Percentiles rank a stretch among this genome's conserved stretches.
Conservation (phyloP, 2,797 vertebrate genomes). For the Linurgus olivaceus region DNA sequence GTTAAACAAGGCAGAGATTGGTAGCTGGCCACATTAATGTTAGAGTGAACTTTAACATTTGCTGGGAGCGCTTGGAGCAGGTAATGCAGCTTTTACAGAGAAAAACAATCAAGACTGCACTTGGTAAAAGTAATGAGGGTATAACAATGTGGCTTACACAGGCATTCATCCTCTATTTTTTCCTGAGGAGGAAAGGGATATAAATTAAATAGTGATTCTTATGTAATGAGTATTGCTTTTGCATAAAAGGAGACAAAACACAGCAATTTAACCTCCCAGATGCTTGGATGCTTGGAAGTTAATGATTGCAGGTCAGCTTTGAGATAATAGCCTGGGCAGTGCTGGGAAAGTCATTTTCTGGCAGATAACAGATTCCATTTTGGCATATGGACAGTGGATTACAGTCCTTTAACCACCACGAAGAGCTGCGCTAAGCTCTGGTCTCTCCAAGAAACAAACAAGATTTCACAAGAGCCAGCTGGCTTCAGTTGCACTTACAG, state of each 20-base stretch:
- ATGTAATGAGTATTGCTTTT: neutral
- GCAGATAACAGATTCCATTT: conserved; percentile 41
- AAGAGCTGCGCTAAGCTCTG: neutral
- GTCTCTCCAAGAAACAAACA: conserved; percentile 58
- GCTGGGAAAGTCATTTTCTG: conserved; percentile 64
- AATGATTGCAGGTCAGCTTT: conserved; percentile 54
- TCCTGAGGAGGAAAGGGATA: neutral
- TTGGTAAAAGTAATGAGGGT: neutral
- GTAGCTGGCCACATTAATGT: neutral
- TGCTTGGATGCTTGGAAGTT: conserved; percentile 25
- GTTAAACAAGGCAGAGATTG: neutral
- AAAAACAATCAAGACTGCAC: neutral
- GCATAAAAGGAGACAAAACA: neutral
- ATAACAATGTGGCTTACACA: neutral
- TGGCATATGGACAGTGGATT: conserved; percentile 33
- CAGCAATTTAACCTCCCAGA: conserved; percentile 39
- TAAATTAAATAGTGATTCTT: neutral
- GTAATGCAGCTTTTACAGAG: neutral
- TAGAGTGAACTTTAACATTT: neutral
- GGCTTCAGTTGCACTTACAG: conserved; percentile 31
- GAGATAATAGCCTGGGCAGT: conserved; percentile 63
- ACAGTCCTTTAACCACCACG: conserved; percentile 22
- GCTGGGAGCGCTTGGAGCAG: neutral
- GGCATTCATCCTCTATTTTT: neutral
- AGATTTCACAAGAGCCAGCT: conserved; percentile 32